Conservation (phyloP, 2,888 invertebrate species). For the Leptinotarsa haldemani region DNA sequence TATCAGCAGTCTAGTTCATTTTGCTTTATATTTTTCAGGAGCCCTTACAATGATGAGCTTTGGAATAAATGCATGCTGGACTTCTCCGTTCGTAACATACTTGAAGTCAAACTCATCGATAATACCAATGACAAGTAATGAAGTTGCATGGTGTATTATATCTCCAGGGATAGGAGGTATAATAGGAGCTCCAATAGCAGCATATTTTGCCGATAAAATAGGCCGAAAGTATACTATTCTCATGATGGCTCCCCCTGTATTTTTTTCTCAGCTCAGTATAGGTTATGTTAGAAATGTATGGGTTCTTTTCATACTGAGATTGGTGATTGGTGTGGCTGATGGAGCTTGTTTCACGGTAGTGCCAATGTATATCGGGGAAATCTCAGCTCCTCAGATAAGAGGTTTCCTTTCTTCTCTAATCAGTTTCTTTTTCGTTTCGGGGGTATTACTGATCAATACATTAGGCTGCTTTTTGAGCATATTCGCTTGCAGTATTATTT, state of each 20-base stretch:
- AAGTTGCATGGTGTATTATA: conserved; percentile 75
- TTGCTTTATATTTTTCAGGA: conserved; percentile 1
- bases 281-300: conserved; percentile 21
- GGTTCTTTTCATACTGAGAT: conserved; percentile 55
- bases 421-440: conserved; percentile 69
- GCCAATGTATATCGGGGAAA: conserved; percentile 74
- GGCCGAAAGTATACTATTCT: conserved; percentile 77
- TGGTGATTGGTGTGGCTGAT: conserved; percentile 72
- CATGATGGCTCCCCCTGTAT: conserved; percentile 20
- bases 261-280: conserved; percentile 17
- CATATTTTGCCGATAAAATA: conserved; percentile 73
- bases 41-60: conserved; percentile 57
- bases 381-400: conserved; percentile 69
- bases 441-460: conserved; percentile 73
- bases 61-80: conserved; percentile 70
- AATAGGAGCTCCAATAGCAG: conserved; percentile 72
- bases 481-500: conserved; percentile 66
- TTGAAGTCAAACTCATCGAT: conserved; percentile 62
- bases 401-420: conserved; percentile 74
- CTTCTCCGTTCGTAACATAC: conserved; percentile 71
- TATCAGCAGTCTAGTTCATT: not conserved
- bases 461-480: conserved; percentile 67
- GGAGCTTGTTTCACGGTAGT: conserved; percentile 64
- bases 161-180: conserved; percentile 75
- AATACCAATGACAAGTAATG: conserved; percentile 64